Base-by-base conservation (phyloP, 2,797 vertebrate genomes). In the Gallinago nigripennis region DNA sequence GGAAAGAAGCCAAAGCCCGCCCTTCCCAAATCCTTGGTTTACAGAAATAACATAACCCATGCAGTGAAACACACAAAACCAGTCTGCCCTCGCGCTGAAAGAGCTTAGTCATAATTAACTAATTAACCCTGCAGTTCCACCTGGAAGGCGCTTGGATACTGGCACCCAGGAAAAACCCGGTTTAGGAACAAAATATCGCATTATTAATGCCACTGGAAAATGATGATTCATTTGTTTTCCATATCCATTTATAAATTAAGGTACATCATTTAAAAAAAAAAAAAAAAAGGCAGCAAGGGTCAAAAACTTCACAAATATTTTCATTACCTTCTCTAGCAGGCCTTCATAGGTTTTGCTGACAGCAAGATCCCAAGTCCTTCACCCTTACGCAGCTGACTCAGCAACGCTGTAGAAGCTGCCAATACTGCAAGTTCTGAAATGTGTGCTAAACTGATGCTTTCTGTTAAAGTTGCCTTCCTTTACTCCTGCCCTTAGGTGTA, bases 161-260 rank as follows among this genome's bases (percentile, higher is more conserved):
- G 48, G 53, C 82, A 66, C 41, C 7, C 31, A 61, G 33, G n/a
- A 70, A 82, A 87, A 87, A 70, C 3, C 1, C 25, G 12, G 48
- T 39, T 65, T 66, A 70, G 48, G 54, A 65, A 82, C 16, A 66
- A 51, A 82, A 8, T 25, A 70, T 12, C 58, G 18, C 17, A 1
- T 43, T 77, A n/a, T n/a, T 35, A 35, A 39, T 71, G 19, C 57
- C 53, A 73, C 31, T 1, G 4, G 45, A 86, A 86, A 91, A 91
- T n/a, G 24, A 75, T 71, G 79, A 89, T 71, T 89, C 45, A 77
- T 75, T 69, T 65, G 33, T 91, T 92, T 94, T 58, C 76, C n/a
- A 31, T 37, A 69, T 60, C 56, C n/a, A 54, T 51, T 87, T 78
- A 63, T 63, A 86, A 87, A 75, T 41, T 41, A 73, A 75, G 21